Evolutionary conservation across 2,797 vertebrate genomes (phyloP).

Genomic region (Ibycter americanus): DNA sequence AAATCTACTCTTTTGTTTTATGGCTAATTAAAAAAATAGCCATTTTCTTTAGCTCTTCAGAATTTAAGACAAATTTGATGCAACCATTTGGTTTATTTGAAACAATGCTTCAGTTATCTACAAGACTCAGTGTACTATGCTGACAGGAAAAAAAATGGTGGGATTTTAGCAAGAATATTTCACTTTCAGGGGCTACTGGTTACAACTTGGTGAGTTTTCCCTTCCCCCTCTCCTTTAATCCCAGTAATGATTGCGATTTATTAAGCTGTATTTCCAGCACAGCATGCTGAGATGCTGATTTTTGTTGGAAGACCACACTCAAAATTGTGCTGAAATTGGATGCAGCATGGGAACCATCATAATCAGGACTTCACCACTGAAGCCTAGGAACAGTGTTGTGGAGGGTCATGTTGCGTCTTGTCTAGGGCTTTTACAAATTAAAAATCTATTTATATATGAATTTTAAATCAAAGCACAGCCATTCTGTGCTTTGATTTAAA

Average conservation of each 20-base stretch:
- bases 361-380: background rate
- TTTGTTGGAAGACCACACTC: conserved; percentile 36
- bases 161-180: background rate
- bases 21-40: background rate
- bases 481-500: conserved; percentile 14
- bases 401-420: conserved; percentile 28
- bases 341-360: background rate
- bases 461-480: background rate
- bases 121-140: background rate
- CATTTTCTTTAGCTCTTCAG: background rate
- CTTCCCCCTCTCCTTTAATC: background rate
- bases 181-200: background rate
- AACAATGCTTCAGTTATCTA: background rate
- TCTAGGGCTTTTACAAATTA: conserved; percentile 12
- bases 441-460: background rate
- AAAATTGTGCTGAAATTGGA: conserved; percentile 38
- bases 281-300: conserved; percentile 7
- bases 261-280: background rate
- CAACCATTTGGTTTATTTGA: background rate
- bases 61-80: background rate
- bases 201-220: background rate
- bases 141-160: background rate
- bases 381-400: background rate
- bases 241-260: background rate
- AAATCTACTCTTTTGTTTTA: background rate